phyloP scores from a whole-genome alignment of 2,797 vertebrate genomes.

The Hydrophis major region DNA sequence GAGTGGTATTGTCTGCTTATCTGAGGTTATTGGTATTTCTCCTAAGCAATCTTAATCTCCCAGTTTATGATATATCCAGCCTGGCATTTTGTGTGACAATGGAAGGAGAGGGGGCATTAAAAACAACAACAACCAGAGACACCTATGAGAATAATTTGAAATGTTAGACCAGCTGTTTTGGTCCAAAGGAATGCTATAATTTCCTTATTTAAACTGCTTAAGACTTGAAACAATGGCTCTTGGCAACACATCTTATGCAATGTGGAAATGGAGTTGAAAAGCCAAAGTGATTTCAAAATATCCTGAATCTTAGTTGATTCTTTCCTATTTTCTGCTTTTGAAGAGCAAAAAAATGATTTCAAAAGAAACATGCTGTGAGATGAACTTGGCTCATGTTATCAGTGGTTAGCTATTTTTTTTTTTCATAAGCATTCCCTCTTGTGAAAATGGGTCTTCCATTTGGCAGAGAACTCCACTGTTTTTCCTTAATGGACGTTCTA shows the following conservation, averaged over 20 bases:
- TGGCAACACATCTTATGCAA: conserved; percentile 18
- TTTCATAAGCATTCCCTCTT: background rate
- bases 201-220: conserved; percentile 37
- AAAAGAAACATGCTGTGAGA: background rate
- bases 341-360: background rate
- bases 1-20: background rate
- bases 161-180: conserved; percentile 28
- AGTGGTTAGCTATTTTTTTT: background rate
- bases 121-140: background rate
- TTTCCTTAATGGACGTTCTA: background rate
- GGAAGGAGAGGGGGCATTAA: background rate
- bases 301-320: background rate
- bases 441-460: background rate
- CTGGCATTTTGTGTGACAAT: background rate
- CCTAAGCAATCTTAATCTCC: background rate
- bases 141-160: background rate
- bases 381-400: background rate
- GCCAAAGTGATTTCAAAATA: conserved; percentile 23
- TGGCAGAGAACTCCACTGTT: background rate
- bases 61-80: background rate
- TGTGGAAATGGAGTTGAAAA: background rate
- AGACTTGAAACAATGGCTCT: conserved; percentile 16
- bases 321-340: fast-evolving
- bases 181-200: conserved; percentile 24
- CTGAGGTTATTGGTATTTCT: background rate